A percentile compares a stretch with the other conserved stretches of the same genome.
Conservation (phyloP, 2,113 vertebrate species). For the Nipponia nippon region DNA sequence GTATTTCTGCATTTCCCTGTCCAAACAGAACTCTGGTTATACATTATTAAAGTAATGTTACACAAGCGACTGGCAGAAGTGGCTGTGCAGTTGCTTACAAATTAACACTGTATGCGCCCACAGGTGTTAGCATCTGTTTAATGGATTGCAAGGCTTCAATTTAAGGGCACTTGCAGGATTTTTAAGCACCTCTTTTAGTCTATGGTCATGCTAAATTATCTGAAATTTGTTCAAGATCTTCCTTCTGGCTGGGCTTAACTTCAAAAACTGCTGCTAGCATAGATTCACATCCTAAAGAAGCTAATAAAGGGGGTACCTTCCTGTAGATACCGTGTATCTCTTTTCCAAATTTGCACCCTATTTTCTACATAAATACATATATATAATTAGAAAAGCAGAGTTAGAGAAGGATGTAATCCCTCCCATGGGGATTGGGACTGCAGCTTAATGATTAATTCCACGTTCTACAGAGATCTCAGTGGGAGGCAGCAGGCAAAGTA, state of each 20-base stretch:
- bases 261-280: neutral
- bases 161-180: neutral
- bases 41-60: neutral
- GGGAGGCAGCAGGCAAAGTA: constrained; percentile 17
- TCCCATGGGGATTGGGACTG: neutral
- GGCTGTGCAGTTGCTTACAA: neutral
- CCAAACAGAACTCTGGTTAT: neutral
- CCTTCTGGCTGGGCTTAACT: neutral
- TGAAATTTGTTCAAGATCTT: neutral
- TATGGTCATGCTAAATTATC: neutral
- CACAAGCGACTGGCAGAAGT: neutral
- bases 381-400: neutral
- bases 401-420: neutral
- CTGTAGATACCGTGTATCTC: neutral
- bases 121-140: neutral
- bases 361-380: neutral
- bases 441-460: constrained; percentile 56
- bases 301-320: neutral
- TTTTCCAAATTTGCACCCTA: neutral
- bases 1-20: neutral
- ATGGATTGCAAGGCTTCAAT: neutral
- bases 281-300: neutral
- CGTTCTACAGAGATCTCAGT: neutral
- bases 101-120: neutral
- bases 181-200: neutral